Conservation (phyloP, 2,797 vertebrate genomes). For the Remorina albescens region DNA sequence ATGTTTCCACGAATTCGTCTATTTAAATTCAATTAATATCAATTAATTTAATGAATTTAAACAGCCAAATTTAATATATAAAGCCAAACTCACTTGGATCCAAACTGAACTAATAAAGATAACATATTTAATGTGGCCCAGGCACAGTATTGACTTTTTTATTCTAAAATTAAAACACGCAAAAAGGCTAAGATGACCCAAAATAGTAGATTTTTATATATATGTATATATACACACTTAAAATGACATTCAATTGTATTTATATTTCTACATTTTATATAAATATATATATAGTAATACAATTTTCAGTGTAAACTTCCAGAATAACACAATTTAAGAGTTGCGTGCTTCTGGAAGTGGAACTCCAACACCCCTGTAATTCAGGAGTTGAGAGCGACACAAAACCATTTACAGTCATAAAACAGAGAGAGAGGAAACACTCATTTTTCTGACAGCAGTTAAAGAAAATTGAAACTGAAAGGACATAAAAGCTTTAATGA, state of each 20-base stretch:
- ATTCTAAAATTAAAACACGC: no score
- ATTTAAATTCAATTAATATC: no score
- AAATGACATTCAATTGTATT: no score
- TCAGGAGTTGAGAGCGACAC: slow-evolving; percentile 1
- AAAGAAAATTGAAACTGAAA: slow-evolving; percentile 46
- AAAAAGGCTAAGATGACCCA: no score
- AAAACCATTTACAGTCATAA: not conserved
- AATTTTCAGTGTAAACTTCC: not conserved
- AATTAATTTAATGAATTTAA: no score
- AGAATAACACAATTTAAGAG: slow-evolving; percentile 22
- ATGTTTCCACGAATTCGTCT: not conserved
- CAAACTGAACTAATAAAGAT: no score
- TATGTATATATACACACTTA: no score
- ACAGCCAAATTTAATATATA: not conserved
- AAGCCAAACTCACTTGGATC: not conserved
- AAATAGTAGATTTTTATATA: no score
- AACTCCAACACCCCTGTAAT: slow-evolving; percentile 8
- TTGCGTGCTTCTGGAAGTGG: slow-evolving; percentile 22
- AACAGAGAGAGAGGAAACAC: not conserved
- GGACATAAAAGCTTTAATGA: not conserved
- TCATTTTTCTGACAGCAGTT: slow-evolving; percentile 12
- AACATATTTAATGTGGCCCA: no score
- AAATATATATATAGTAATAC: not conserved
- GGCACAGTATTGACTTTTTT: no score
- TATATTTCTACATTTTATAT: no score